Evolutionary conservation across 2,888 invertebrate species (phyloP), one percentile per base, ranked within the genome.

Genomic region (Ennomos quercinarius): DNA sequence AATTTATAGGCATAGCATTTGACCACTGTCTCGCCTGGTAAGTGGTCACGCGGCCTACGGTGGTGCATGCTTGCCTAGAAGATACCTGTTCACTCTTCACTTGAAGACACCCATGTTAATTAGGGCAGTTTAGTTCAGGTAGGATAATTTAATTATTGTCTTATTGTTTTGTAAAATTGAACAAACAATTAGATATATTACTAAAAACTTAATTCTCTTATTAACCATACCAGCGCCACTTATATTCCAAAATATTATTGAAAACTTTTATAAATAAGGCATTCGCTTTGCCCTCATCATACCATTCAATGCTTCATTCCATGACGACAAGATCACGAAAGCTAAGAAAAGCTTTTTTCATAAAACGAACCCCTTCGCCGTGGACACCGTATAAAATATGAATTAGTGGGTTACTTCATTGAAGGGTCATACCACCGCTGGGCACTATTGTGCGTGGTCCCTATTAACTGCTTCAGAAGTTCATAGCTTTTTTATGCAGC

Each of bases 391-490:
- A 80, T 77, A 78, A 87, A 67, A 84, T 82, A 84, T 86, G 78
- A 84, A 87, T 87, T 83, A 86, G 78, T 79, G 73, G 76, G 78
- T 80, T 75, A 81, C 70, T 79, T 77, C 80, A 85, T 85, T 84
- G 78, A 81, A 75, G 68, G 66, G 68, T 68, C 70, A 68, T 77
- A 72, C 81, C 85, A 84, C 83, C 82, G 60, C 50, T 55, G 78
- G 80, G 78, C 83, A 67, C 78, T 64, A 77, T 90, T 90, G 83
- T 91, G 68, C 63, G 38, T 46, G 48, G 63, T 70, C 74, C 82
- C 82, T 89, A 91, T 90, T 88, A 91, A 91, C 91, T 91, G 88
- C 84, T 86, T 81, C 91, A 90, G 91, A 88, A 91, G 91, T 91
- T 90, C 88, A 91, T 91, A 87, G 83, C 75, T 87, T 87, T 87